phyloP scores from a whole-genome alignment of 2,797 vertebrate species.

The Danio aesculapii region DNA sequence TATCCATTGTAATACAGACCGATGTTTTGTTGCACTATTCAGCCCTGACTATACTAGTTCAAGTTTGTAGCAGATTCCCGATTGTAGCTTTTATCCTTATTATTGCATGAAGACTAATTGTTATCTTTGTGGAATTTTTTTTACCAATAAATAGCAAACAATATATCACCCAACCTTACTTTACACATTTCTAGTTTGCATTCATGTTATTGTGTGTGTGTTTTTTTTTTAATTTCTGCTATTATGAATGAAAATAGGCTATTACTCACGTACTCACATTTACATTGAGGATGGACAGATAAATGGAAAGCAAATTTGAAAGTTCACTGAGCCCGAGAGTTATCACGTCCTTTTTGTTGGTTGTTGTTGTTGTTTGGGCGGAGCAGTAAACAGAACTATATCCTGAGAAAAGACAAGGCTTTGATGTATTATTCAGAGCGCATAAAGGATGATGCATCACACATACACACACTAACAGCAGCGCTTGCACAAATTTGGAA shows the following conservation, averaged over 20 bases:
- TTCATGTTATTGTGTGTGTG: background rate
- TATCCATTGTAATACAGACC: background rate
- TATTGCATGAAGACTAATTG: too few relatives aligned
- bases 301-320: constrained; percentile 16
- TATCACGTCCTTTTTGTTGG: constrained; percentile 22
- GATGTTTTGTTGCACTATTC: background rate
- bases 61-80: too few relatives aligned
- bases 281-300: background rate
- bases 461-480: background rate
- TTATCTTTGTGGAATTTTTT: too few relatives aligned
- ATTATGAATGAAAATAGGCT: constrained; percentile 4
- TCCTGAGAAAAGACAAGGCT: constrained; percentile 33
- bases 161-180: too few relatives aligned
- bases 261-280: constrained; percentile 4
- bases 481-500: constrained; percentile 20
- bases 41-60: too few relatives aligned
- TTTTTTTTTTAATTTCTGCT: background rate
- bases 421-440: constrained; percentile 59
- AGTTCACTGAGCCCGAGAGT: background rate
- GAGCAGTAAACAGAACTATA: constrained; percentile 35
- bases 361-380: constrained; percentile 38
- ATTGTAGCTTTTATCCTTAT: too few relatives aligned
- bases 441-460: constrained; percentile 31
- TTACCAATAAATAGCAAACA: too few relatives aligned
- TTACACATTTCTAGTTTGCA: background rate